Conservation (phyloP, 2,888 invertebrate genomes). For the Dendrolimus pini region DNA sequence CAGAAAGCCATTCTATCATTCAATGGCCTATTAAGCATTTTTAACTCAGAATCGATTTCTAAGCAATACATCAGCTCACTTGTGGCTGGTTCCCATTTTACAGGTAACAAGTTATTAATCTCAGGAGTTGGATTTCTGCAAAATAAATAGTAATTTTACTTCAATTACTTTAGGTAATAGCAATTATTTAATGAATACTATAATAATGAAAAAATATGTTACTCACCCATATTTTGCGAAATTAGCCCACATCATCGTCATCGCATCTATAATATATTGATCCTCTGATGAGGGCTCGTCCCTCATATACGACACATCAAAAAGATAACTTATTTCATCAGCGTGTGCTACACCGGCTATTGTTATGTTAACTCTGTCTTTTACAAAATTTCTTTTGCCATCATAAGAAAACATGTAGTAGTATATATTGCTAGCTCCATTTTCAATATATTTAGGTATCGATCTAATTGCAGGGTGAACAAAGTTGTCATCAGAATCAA, state of each 20-base stretch:
- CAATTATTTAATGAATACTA: not conserved
- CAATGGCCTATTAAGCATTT: slow-evolving; percentile 21
- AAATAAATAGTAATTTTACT: slow-evolving; percentile 4
- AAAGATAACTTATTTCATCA: slow-evolving; percentile 38
- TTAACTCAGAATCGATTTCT: slow-evolving; percentile 24
- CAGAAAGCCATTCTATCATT: slow-evolving; percentile 32
- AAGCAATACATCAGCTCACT: slow-evolving; percentile 18
- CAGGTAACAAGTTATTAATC: slow-evolving; percentile 24
- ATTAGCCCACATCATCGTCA: slow-evolving; percentile 40
- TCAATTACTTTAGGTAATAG: not conserved
- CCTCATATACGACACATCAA: slow-evolving; percentile 26
- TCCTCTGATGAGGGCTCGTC: slow-evolving; percentile 24
- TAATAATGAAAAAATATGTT: not conserved
- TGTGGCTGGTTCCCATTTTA: slow-evolving; percentile 25
- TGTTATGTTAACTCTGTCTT: slow-evolving; percentile 24
- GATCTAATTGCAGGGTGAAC: slow-evolving; percentile 26
- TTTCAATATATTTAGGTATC: slow-evolving; percentile 29
- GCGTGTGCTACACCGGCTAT: slow-evolving; percentile 29
- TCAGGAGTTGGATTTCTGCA: slow-evolving; percentile 35
- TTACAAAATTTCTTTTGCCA: slow-evolving; percentile 37
- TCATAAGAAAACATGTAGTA: slow-evolving; percentile 41
- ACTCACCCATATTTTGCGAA: slow-evolving; percentile 39
- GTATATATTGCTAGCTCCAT: slow-evolving; percentile 27
- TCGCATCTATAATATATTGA: slow-evolving; percentile 29
- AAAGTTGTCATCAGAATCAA: slow-evolving; percentile 33